Conservation (phyloP, 1,140 invertebrate species). For the Habropoda laboriosa region DNA sequence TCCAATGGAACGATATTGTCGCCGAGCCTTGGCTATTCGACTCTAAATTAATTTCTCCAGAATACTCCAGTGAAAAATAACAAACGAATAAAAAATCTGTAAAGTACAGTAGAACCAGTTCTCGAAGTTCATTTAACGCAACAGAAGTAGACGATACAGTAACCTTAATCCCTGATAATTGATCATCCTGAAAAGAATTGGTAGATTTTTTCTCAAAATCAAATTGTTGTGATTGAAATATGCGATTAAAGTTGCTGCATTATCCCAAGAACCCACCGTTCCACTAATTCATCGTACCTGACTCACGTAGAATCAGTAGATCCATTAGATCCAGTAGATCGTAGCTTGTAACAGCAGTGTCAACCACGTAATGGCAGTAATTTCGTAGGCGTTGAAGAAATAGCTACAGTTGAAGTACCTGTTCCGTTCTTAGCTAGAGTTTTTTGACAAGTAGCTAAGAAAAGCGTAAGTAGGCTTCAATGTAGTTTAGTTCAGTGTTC, state of each 20-base stretch:
- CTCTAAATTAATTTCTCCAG: not conserved
- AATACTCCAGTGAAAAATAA: not conserved
- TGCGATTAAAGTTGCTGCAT: conserved; percentile 35
- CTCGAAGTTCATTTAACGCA: conserved; percentile 13
- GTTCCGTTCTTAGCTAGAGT: conserved; percentile 40
- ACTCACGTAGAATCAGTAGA: not conserved
- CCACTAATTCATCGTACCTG: not conserved
- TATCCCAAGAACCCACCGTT: not conserved
- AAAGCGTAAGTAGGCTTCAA: conserved; percentile 43
- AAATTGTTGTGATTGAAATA: too few relatives aligned
- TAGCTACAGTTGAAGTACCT: conserved; percentile 35
- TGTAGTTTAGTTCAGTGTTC: conserved; percentile 14
- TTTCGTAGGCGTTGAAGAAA: conserved; percentile 20
- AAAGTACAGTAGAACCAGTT: not conserved
- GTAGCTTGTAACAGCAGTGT: not conserved
- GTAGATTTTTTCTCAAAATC: too few relatives aligned
- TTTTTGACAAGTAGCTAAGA: conserved; percentile 43
- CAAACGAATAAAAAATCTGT: not conserved
- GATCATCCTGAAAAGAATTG: too few relatives aligned
- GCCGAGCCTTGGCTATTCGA: not conserved
- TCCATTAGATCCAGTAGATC: not conserved
- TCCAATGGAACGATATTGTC: not conserved
- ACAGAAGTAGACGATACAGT: not conserved
- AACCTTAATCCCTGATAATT: conserved; percentile 8
- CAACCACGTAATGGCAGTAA: not conserved